Conservation (phyloP, 2,113 vertebrate species). For the Campylorhamphus procurvoides region DNA sequence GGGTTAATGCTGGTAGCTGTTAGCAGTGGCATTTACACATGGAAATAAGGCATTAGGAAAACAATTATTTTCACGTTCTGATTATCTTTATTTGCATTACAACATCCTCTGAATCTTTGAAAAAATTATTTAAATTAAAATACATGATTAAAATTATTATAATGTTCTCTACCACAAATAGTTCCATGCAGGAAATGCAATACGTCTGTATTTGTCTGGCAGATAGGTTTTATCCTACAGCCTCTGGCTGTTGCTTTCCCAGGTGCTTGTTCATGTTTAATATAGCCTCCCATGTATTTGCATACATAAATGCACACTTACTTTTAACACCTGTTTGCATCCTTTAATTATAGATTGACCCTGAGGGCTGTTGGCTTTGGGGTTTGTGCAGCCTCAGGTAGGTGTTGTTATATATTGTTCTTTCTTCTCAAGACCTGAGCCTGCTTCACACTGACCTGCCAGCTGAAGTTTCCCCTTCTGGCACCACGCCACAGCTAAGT, state of each 20-base stretch:
- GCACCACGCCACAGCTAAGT: not conserved
- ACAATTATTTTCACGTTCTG: not conserved
- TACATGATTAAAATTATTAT: slow-evolving; percentile 25
- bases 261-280: slow-evolving; percentile 36
- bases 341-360: slow-evolving; percentile 17
- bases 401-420: not conserved
- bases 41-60: slow-evolving; percentile 1
- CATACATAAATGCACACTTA: slow-evolving; percentile 3
- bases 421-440: not conserved
- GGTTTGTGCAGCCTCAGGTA: not conserved
- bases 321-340: slow-evolving; percentile 48
- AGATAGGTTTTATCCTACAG: slow-evolving; percentile 24
- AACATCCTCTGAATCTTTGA: not conserved
- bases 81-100: slow-evolving; percentile 37
- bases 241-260: not conserved
- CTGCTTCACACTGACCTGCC: not conserved
- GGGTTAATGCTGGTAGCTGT: not conserved
- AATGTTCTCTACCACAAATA: slow-evolving; percentile 15
- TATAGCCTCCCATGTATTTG: not conserved
- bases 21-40: slow-evolving; percentile 1
- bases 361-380: not conserved
- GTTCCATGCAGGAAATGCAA: not conserved
- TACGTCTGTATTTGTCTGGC: not conserved
- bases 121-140: slow-evolving; percentile 15
- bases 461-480: slow-evolving; percentile 50